Conservation (phyloP, 1,140 invertebrate genomes). For the Vollenhovia emeryi region DNA sequence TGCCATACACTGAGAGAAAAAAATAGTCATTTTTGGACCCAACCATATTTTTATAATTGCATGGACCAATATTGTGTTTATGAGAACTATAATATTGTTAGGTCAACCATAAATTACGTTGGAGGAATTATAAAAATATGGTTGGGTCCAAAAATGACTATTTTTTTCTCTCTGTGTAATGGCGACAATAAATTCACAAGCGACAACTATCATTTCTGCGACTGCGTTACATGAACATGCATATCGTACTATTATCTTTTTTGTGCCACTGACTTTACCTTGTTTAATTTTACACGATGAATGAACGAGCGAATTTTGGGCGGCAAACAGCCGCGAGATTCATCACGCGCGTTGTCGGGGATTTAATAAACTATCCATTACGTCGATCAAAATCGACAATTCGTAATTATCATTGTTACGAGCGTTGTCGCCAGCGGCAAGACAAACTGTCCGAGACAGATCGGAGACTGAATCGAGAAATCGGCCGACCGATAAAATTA, state of each 20-base stretch:
- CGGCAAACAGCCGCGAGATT: neutral
- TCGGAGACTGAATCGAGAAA: slow-evolving; percentile 20
- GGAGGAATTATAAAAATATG: no score
- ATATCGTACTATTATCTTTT: neutral
- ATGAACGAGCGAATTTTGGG: slow-evolving; percentile 36
- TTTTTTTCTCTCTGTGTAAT: no score
- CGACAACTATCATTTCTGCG: slow-evolving; percentile 16
- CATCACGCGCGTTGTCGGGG: slow-evolving; percentile 1
- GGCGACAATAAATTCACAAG: neutral
- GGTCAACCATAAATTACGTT: no score
- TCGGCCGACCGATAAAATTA: slow-evolving; percentile 21
- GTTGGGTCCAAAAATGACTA: no score
- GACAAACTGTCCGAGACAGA: slow-evolving; percentile 10
- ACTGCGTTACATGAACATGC: neutral
- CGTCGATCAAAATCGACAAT: slow-evolving; percentile 33
- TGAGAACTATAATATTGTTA: no score
- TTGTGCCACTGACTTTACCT: neutral
- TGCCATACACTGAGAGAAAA: no score
- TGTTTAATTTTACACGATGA: slow-evolving; percentile 17
- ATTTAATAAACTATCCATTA: slow-evolving; percentile 48
- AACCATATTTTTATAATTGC: no score
- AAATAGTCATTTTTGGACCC: no score
- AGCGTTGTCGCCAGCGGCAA: slow-evolving; percentile 10
- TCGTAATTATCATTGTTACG: slow-evolving; percentile 28
- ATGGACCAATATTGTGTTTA: no score